Percentiles rank a stretch among this genome's conserved stretches.
Evolutionary conservation across 2,797 vertebrate species (phyloP).

Genomic region (Nannoperca obscura): DNA sequence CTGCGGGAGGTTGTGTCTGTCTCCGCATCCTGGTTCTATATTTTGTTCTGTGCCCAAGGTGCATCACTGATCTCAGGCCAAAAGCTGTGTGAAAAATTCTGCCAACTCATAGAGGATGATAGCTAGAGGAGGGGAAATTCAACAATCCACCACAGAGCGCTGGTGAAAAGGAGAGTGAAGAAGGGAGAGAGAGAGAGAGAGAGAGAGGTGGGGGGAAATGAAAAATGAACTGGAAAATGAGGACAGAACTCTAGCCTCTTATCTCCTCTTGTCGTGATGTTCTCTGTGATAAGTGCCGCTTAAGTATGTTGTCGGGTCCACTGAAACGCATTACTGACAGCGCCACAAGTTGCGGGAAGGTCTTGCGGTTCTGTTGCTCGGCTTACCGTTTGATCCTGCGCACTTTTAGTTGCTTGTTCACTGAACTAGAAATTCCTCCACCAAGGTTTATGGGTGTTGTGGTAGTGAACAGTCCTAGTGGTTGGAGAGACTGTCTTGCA

Average conservation of each 20-base stretch:
- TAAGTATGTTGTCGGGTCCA: slow-evolving; percentile 73
- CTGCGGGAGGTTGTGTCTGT: slow-evolving; percentile 78
- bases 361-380: slow-evolving; percentile 34
- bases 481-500: slow-evolving; percentile 38
- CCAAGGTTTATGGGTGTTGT: slow-evolving; percentile 55
- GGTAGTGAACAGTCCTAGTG: slow-evolving; percentile 31
- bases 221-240: slow-evolving; percentile 77
- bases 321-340: slow-evolving; percentile 65
- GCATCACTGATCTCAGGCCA: slow-evolving; percentile 80
- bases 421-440: slow-evolving; percentile 52
- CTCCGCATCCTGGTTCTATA: slow-evolving; percentile 73
- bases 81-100: slow-evolving; percentile 80
- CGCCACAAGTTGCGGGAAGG: slow-evolving; percentile 37
- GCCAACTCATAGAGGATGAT: slow-evolving; percentile 79
- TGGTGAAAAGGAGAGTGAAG: slow-evolving; percentile 51
- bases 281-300: slow-evolving; percentile 64
- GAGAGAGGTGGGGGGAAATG: slow-evolving; percentile 37
- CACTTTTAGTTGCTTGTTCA: slow-evolving; percentile 54
- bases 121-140: slow-evolving; percentile 74
- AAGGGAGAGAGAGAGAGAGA: slow-evolving; percentile 26
- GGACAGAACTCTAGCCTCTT: slow-evolving; percentile 73
- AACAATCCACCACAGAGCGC: slow-evolving; percentile 65
- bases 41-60: slow-evolving; percentile 82
- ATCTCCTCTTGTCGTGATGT: slow-evolving; percentile 71
- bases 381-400: slow-evolving; percentile 53